Percentiles rank a stretch among this genome's conserved stretches.
These are phyloP conservation scores for Clamator glandarius DNA, from an alignment of 2,797 vertebrate species.

Conservation along the genomic window DNA sequence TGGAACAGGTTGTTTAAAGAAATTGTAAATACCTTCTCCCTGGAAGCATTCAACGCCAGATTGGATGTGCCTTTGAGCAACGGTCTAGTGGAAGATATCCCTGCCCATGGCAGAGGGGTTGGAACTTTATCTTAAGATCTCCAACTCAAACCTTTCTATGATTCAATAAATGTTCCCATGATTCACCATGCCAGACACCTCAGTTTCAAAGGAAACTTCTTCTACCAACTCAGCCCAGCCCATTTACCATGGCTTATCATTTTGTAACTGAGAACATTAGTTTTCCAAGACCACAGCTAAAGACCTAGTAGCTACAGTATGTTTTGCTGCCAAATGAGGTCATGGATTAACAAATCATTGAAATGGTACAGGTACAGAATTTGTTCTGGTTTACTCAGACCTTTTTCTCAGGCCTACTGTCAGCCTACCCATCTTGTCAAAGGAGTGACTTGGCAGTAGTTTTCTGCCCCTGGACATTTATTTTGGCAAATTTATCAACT, in stretches of 20 bases:
- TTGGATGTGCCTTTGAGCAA: no score
- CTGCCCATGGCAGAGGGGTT: no score
- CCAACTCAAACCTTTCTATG: no score
- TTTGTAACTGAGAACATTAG: background rate
- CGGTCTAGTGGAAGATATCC: no score
- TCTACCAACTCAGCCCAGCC: background rate
- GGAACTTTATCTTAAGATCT: no score
- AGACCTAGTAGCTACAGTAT: background rate
- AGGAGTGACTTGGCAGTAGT: background rate
- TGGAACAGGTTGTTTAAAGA: no score
- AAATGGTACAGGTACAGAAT: background rate
- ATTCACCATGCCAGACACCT: background rate
- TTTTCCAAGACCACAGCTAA: background rate
- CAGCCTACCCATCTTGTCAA: background rate
- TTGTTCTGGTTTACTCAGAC: slow-evolving; percentile 15
- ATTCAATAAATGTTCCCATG: background rate
- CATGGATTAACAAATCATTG: background rate
- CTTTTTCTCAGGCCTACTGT: background rate
- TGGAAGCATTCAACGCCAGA: no score
- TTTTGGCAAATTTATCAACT: slow-evolving; percentile 63
- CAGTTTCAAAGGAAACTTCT: background rate
- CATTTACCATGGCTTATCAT: background rate
- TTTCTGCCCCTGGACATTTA: slow-evolving; percentile 61
- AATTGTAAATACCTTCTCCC: no score
- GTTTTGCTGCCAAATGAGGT: background rate